Base-by-base conservation (phyloP, 2,888 invertebrate species). In the Sinelater perroti region DNA sequence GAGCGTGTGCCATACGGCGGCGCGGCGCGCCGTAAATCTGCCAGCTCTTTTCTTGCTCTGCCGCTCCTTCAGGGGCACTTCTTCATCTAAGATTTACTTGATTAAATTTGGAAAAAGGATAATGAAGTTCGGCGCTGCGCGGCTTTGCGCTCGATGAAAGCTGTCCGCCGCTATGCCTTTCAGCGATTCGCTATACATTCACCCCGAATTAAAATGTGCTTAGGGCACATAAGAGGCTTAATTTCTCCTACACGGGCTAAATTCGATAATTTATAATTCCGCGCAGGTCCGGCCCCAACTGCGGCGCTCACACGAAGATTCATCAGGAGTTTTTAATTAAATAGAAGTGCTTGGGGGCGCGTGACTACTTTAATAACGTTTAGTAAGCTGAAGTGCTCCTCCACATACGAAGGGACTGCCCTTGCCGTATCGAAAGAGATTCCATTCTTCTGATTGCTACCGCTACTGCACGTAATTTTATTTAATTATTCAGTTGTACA, bases 311-410 rank as follows among this genome's bases (percentile, higher is more conserved):
- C 70, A 69, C 69, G 67, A 63, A 65, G 68, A 69, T 71, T 72
- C 71, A 72, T 72, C 70, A 70, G 67, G 68, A 69, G 65, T 72
- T 72, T 71, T 72, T 72, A 72, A 72, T 72, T 72, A 72, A 72
- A 70, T 68, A 69, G 69, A 70, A 68, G 68, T 69, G 61, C 62
- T 65, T 59, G 45, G 47, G 47, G 36, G 54, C 60, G 52, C 66
- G 66, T 56, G 66, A 65, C 62, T 56, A 61, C 62, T 67, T 60
- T 64, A 56, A 58, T 62, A 66, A 68, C 26, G 13, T 40, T 40
- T 40, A n/a, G 24, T 35, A 7, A 35, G 18, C 4, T 35, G 17
- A 11, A n/a, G 13, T 7, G n/a, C 1, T 8, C 18, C 18, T 33
- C 8, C 33, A 30, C 14, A 14, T 16, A 33, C 8, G 2, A 33